Base-by-base conservation (phyloP, 2,888 invertebrate genomes). In the Pelosia muscerda region DNA sequence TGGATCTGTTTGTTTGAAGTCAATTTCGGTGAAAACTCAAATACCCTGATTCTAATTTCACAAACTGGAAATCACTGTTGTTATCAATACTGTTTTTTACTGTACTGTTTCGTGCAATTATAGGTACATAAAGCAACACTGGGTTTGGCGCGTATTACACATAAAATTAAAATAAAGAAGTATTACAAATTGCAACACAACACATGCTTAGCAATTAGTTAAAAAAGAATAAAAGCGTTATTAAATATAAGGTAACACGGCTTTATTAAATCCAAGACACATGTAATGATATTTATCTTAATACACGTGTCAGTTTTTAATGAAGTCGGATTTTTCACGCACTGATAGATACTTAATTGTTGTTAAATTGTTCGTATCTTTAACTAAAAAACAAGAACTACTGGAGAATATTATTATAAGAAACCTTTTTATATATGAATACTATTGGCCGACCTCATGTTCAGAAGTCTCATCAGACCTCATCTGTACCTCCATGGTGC, bases 221-320 rank as follows among this genome's bases (percentile, higher is more conserved):
- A n/a, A n/a, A 49, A 49, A n/a, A 49, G 0, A 49, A 49, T 19
- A 49, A 49, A 49, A 49, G 9, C 5, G 15, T 15, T 5, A 31
- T 9, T 31, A 38, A 15, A 38, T n/a, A n/a, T 49, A 49, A 49
- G n/a, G n/a, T 49, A 8, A 49, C 19, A 49, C 9, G 49, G 49
- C 19, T 49, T 49, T 2, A 19, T 49, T 49, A 49, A 49, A 49
- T 49, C 49, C 49, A 19, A n/a, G 49, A 49, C n/a, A 49, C 49
- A n/a, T 49, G 49, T 49, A n/a, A n/a, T 49, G n/a, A 49, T n/a
- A 49, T 49, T 49, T 49, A 49, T 49, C 49, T n/a, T 49, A n/a
- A 9, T 49, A 49, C 49, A 49, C 49, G 49, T 49, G 49, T 49
- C n/a, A 2, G n/a, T 8, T 49, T 8, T 49, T 49, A 19, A 49